Evolutionary conservation across 2,113 vertebrate genomes (phyloP).

Genomic region (Peromyscus californicus): DNA sequence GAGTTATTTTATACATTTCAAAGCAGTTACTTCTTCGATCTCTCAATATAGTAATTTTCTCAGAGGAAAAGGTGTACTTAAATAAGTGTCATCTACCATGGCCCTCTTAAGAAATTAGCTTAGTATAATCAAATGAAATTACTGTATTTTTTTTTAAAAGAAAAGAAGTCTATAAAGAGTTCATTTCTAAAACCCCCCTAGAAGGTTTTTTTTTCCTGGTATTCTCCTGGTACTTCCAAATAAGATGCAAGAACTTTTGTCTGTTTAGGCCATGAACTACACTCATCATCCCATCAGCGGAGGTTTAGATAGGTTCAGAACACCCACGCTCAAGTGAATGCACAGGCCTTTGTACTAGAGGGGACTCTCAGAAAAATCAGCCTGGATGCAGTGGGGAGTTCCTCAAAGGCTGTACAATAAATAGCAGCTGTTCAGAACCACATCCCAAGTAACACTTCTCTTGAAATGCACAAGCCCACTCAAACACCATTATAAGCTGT

Average conservation of each 20-base stretch:
- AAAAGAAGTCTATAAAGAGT: not conserved
- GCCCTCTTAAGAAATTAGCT: constrained; percentile 13
- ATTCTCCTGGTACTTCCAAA: not conserved
- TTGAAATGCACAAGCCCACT: constrained; percentile 64
- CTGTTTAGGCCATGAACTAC: not conserved
- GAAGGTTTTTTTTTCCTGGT: not conserved
- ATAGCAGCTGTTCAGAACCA: constrained; percentile 20
- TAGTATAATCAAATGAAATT: constrained; percentile 4
- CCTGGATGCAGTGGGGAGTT: not conserved
- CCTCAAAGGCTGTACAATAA: constrained; percentile 41
- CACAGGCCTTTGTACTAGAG: constrained; percentile 31
- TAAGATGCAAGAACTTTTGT: not conserved
- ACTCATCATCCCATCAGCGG: not conserved
- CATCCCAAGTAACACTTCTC: constrained; percentile 43
- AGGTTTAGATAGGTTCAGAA: not conserved
- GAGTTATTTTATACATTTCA: not conserved
- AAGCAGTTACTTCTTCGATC: not conserved
- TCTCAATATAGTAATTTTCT: constrained; percentile 12
- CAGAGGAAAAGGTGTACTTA: constrained; percentile 40
- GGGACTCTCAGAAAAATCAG: constrained; percentile 30
- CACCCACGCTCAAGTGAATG: not conserved
- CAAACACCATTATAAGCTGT: constrained; percentile 62
- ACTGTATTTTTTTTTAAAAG: not conserved
- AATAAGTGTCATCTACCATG: not conserved
- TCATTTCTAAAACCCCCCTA: not conserved